Evolutionary conservation across 2,888 invertebrate genomes (phyloP), one percentile per base, ranked within the genome.

Genomic region (Acrocyrtus sp.): DNA sequence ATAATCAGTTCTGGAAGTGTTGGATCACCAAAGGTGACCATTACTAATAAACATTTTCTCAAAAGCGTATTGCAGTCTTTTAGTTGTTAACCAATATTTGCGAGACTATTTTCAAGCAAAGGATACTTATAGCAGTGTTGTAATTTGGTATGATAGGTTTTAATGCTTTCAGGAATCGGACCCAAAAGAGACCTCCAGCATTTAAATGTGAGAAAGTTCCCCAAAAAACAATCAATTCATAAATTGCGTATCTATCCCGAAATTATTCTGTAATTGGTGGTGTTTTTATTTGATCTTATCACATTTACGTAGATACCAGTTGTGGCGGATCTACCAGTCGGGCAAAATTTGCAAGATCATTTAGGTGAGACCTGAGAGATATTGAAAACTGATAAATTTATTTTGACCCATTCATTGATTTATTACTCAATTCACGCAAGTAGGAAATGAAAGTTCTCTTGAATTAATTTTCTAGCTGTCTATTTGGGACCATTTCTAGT

Each of bases 401-500:
- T 34, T 34, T 10, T 34, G 39, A 34, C 15, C 39, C 6, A 34
- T 34, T 8, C 19, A 6, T 19, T 47, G 8, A 15, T n/a, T 17
- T 47, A n/a, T 17, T n/a, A n/a, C 6, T n/a, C 47, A 47, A 8
- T 47, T 8, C 6, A 17, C 8, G 8, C 19, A 47, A 47, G 19
- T n/a, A n/a, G n/a, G n/a, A n/a, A n/a, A n/a, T n/a, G n/a, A n/a
- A n/a, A n/a, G 6, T 47, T n/a, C 6, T 19, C n/a, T 47, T 2
- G 17, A 24, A n/a, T n/a, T n/a, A n/a, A n/a, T n/a, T n/a, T n/a
- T n/a, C n/a, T n/a, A n/a, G n/a, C n/a, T 6, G 63, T 63, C 0
- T 61, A 72, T n/a, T 34, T 75, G 21, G 63, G 69, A 22, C 79
- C 79, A 1, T 77, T 79, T 21, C 68, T 73, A 24, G 51, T 75